phyloP scores from a whole-genome alignment of 2,797 vertebrate species.

The Phataginus tricuspis region DNA sequence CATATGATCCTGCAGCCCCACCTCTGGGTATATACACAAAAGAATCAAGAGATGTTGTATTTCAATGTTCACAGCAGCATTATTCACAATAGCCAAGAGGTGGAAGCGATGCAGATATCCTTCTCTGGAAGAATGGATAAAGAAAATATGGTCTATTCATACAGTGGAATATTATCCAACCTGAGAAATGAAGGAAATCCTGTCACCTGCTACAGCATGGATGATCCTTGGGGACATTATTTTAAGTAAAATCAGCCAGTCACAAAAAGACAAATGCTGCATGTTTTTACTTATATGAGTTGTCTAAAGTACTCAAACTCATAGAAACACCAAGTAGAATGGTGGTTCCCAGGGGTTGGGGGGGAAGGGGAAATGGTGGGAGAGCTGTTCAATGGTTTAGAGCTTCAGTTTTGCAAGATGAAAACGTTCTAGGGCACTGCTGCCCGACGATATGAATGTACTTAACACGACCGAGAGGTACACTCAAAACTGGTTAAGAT shows the following conservation, averaged over 20 bases:
- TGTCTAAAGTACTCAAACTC: not conserved
- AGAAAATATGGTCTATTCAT: not conserved
- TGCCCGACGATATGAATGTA: not conserved
- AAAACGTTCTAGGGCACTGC: not conserved
- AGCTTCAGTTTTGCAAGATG: not conserved
- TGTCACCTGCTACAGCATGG: not conserved
- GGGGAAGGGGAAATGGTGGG: not conserved
- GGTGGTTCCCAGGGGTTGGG: not conserved
- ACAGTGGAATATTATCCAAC: not conserved
- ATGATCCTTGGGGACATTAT: not conserved
- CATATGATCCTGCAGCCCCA: not conserved
- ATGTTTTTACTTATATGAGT: not conserved
- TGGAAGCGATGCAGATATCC: not conserved
- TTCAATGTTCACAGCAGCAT: not conserved
- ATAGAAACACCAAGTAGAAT: not conserved
- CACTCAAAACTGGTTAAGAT: not conserved
- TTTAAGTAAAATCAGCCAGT: not conserved
- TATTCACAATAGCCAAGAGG: not conserved
- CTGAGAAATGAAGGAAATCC: slow-evolving; percentile 9
- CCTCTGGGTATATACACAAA: not conserved
- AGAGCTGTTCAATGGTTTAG: not conserved
- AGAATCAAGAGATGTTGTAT: not conserved
- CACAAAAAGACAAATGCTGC: not conserved
- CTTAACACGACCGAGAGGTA: not conserved
- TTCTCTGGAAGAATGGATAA: not conserved